Conservation (phyloP, 2,888 invertebrate genomes). For the Piscicola geometra region DNA sequence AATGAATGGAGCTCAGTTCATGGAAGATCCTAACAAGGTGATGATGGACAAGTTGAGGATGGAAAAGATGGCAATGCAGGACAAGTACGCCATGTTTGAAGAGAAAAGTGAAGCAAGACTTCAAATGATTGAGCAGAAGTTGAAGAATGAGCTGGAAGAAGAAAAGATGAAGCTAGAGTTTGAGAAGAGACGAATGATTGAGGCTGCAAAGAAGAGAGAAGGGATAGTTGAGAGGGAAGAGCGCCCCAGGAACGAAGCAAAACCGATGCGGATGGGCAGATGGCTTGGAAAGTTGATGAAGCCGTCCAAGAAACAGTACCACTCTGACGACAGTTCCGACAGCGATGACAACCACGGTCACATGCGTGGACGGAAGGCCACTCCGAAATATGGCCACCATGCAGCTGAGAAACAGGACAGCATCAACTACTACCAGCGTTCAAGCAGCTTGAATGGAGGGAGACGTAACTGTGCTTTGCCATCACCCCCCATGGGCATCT, state of each 20-base stretch:
- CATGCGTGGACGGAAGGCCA: background rate
- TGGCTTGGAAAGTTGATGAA: too few species aligned
- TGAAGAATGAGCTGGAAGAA: background rate
- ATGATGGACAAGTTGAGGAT: background rate
- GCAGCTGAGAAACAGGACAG: too few species aligned
- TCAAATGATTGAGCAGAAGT: background rate
- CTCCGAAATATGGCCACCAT: too few species aligned
- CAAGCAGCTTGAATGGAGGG: background rate
- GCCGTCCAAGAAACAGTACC: too few species aligned
- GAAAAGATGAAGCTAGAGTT: background rate
- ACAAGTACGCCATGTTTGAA: background rate
- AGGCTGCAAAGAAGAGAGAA: conserved; percentile 13
- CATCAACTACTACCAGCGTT: background rate
- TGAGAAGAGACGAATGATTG: background rate
- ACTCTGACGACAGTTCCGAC: background rate
- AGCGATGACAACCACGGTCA: background rate
- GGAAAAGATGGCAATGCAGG: background rate
- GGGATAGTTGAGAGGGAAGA: background rate
- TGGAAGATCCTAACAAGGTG: background rate
- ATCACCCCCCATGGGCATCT: background rate
- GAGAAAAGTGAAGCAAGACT: conserved; percentile 2
- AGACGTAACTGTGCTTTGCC: background rate
- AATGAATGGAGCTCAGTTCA: background rate
- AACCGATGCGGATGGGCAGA: background rate
- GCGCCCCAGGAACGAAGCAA: background rate